Base-by-base conservation (phyloP, 2,113 vertebrate genomes). In the Cebus imitator region DNA sequence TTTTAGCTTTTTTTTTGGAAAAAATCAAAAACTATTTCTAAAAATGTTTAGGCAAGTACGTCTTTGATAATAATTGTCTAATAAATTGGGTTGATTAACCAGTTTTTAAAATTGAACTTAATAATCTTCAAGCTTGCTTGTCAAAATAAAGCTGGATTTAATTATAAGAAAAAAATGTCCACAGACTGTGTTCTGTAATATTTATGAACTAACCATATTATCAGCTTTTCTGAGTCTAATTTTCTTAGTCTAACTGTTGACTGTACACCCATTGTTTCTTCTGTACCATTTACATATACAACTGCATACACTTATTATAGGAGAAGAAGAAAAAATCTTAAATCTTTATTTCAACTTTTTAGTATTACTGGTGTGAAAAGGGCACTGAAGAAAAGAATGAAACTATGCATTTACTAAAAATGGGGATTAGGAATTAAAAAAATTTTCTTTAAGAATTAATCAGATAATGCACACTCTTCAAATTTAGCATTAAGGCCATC, bases 201-300 rank as follows among this genome's bases (percentile, higher is more conserved):
- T 78, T 73, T 95, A 93, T 64, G 66, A 85, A 87, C 37, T 70
- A 91, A 94, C n/a, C 6, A 6, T 70, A 70, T 13, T 11, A 50
- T 40, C 25, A 78, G 1, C 1, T 87, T 97, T 94, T 91, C n/a
- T 84, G 25, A 87, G 11, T 83, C 20, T 85, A 83, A 73, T 86
- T 93, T 85, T 96, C 30, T 73, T 79, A 95, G 16, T 55, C 52
- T 85, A 57, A 45, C 72, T 97, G 6, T 89, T 93, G 32, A 50
- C 37, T 95, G 2, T 52, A 52, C 13, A 50, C 3, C 35, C 21
- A 72, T 76, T 91, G 18, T 94, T 96, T 94, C 48, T 89, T 87
- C 75, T 57, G 58, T 6, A n/a, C 0, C 0, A 58, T 93, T 79
- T 86, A 75, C 12, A 70, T 32, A 45, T 18, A 9, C 6, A 55